Evolutionary conservation across 2,113 vertebrate species (phyloP).

Genomic region (Antigone vipio): DNA sequence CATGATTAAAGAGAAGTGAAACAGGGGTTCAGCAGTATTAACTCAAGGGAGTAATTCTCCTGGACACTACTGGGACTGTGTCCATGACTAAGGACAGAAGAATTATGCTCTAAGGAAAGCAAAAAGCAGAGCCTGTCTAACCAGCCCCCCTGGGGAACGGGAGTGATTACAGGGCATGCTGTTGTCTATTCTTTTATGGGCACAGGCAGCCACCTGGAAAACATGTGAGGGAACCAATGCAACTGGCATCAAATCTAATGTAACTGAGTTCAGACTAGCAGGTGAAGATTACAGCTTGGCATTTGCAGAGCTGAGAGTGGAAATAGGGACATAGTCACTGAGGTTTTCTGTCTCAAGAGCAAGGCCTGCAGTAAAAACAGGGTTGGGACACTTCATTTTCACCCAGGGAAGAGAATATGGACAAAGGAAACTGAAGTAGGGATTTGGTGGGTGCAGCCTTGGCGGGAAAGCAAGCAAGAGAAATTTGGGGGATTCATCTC

Average conservation of each 20-base stretch:
- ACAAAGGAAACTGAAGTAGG: background rate
- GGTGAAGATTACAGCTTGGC: background rate
- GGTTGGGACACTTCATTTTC: background rate
- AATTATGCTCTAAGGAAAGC: conserved; percentile 28
- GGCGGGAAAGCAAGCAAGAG: background rate
- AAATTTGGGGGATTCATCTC: background rate
- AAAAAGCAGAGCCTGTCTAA: conserved; percentile 20
- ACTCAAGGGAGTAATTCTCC: conserved; percentile 27
- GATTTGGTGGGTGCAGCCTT: background rate
- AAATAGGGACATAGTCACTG: background rate
- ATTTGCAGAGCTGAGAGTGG: background rate
- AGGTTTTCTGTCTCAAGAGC: background rate
- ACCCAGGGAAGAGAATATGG: background rate
- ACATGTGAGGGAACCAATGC: background rate
- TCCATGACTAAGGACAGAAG: conserved; percentile 10
- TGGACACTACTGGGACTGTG: conserved; percentile 19
- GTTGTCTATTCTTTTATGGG: background rate
- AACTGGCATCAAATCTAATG: background rate
- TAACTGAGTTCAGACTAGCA: background rate
- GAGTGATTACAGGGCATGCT: background rate
- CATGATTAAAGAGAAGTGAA: conserved; percentile 46
- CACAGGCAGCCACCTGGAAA: conserved; percentile 9
- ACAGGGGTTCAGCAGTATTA: background rate
- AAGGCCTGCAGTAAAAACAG: background rate
- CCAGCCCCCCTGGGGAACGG: background rate